Evolutionary conservation across 2,888 invertebrate genomes (phyloP), one percentile per base, ranked within the genome.

Genomic region (Platerodrilus igneus): DNA sequence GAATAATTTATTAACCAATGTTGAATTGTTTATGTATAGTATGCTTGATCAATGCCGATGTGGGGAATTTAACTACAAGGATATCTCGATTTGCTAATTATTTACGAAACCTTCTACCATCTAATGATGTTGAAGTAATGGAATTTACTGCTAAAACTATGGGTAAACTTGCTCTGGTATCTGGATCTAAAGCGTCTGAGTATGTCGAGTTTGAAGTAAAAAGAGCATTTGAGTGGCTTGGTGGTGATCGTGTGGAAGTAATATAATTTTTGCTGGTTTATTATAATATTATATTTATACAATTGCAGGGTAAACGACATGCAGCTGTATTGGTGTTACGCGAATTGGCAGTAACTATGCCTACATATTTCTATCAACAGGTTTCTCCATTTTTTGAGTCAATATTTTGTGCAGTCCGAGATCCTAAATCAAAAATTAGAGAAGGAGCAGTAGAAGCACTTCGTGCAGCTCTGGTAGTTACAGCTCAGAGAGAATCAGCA

Each of bases 181-280:
- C 89, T 1, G 95, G 95, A 8, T 91, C 93, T 0, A 92, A 91
- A 65, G 87, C 95, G 17, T 90, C 93, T 0, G 94, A 95, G 62
- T 94, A 95, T 64, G 94, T 97, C n/a, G 95, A 96, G 59, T 94
- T 94, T 72, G 95, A 96, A 70, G 91, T 96, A 2, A 93, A 93
- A 65, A 76, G 90, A 59, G 92, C 96, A 1, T 88, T 94, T 64
- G 97, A 97, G 65, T 95, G 93, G 93, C 73, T 97, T 3, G 83
- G 86, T 15, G 88, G 86, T 32, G 94, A 92, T 57, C 75, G 92
- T 52, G 83, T 91, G 65, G 95, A 96, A 67, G 75, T 74, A 58
- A 28, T 35, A 27, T 21, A 25, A 10, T 13, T 20, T 8, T 18
- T 27, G 7, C 18, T n/a, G 1, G 8, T 8, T 8, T 5, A 14